Conservation (phyloP, 2,888 invertebrate species). For the Dryomyza anilis region DNA sequence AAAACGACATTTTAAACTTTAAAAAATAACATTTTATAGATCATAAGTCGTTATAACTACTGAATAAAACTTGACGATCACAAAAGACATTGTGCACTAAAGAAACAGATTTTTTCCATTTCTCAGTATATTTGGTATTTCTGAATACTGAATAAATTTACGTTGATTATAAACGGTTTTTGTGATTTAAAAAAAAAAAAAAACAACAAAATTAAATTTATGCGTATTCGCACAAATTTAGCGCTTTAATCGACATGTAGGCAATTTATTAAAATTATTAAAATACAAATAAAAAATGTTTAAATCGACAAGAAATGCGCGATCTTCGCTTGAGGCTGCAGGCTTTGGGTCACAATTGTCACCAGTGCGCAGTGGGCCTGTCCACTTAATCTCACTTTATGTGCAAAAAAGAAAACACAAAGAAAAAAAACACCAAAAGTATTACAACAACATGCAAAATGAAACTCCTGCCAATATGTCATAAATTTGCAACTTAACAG, state of each 20-base stretch:
- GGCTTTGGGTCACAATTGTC: slow-evolving; percentile 40
- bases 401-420: slow-evolving; percentile 34
- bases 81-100: no score
- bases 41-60: no score
- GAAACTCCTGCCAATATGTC: slow-evolving; percentile 24
- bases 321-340: not conserved
- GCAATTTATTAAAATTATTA: slow-evolving; percentile 27
- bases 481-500: slow-evolving; percentile 45
- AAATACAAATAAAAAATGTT: not conserved
- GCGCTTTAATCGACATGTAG: slow-evolving; percentile 34
- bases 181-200: no score
- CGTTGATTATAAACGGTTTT: no score
- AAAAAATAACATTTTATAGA: no score
- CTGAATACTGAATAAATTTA: no score
- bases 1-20: no score
- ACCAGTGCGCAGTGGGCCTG: slow-evolving; percentile 39
- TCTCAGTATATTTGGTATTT: no score
- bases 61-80: no score
- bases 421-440: not conserved
- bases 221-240: slow-evolving; percentile 32
- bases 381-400: slow-evolving; percentile 58
- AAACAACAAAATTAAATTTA: no score
- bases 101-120: no score
- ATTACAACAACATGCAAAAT: not conserved
- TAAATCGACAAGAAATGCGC: not conserved